phyloP scores from a whole-genome alignment of 2,888 invertebrate species.

The Morpho deidamia region DNA sequence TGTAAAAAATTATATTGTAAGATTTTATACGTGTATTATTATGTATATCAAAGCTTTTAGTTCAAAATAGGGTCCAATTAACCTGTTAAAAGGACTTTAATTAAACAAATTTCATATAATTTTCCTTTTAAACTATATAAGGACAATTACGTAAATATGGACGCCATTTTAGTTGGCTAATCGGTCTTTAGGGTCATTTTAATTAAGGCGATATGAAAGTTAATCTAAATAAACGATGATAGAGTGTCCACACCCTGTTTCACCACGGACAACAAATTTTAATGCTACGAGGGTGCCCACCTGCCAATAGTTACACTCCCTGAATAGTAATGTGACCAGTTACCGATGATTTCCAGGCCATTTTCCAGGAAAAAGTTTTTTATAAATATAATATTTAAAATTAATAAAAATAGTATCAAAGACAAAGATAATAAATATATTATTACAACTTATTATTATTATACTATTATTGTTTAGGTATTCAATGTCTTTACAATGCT shows the following conservation, averaged over 20 bases:
- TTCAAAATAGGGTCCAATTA: no score
- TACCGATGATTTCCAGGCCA: no score
- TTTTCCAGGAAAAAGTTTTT: no score
- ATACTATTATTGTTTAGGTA: no score
- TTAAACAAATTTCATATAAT: not conserved
- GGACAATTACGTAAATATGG: constrained; percentile 9
- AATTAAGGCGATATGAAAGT: constrained; percentile 37
- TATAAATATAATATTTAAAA: no score
- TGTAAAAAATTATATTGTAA: no score
- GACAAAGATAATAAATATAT: no score
- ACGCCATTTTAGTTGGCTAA: constrained; percentile 16
- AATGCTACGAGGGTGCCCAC: constrained; percentile 52
- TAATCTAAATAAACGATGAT: constrained; percentile 48
- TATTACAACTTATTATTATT: no score
- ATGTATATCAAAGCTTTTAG: no score
- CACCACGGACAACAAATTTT: constrained; percentile 46
- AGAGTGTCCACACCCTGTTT: constrained; percentile 48
- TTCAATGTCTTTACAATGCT: no score
- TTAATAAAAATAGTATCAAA: no score
- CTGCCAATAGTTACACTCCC: constrained; percentile 55
- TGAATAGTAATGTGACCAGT: constrained; percentile 5
- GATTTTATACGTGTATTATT: no score
- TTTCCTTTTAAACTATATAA: not conserved
- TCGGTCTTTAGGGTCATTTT: constrained; percentile 30
- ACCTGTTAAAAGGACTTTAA: not conserved